Evolutionary conservation across 2,888 invertebrate species (phyloP).

Genomic region (Cerastis rubricosa): DNA sequence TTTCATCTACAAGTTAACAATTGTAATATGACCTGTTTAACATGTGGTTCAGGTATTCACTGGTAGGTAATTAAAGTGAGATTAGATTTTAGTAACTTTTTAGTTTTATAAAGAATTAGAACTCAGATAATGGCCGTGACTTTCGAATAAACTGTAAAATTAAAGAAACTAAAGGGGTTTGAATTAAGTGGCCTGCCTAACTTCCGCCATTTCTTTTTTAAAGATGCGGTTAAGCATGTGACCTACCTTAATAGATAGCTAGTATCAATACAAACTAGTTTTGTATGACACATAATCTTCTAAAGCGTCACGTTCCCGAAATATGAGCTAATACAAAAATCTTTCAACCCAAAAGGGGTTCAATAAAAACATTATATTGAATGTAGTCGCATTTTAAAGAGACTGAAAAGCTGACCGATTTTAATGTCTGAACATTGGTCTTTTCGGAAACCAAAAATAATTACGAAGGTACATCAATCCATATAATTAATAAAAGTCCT

Average conservation of each 20-base stretch:
- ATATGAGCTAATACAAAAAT: too few species aligned
- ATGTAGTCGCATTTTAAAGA: too few species aligned
- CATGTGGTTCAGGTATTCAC: background rate
- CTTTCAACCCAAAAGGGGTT: background rate
- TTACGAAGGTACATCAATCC: background rate
- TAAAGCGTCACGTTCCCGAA: too few species aligned
- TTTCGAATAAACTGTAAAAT: background rate
- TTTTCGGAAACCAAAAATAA: background rate
- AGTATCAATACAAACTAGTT: too few species aligned
- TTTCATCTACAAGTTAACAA: background rate
- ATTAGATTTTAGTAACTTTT: background rate
- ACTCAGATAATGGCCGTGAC: background rate
- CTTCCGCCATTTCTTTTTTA: too few species aligned
- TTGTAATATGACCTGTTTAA: background rate
- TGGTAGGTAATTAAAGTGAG: background rate
- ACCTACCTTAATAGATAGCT: too few species aligned
- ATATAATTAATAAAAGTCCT: background rate
- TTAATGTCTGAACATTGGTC: background rate
- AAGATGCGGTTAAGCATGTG: too few species aligned
- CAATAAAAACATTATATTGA: background rate
- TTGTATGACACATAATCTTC: too few species aligned
- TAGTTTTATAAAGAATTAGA: background rate
- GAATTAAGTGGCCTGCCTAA: too few species aligned
- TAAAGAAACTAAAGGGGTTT: background rate
- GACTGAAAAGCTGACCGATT: conserved; percentile 37